Evolutionary conservation across 2,888 invertebrate genomes (phyloP).

Genomic region (Sturmia bella): DNA sequence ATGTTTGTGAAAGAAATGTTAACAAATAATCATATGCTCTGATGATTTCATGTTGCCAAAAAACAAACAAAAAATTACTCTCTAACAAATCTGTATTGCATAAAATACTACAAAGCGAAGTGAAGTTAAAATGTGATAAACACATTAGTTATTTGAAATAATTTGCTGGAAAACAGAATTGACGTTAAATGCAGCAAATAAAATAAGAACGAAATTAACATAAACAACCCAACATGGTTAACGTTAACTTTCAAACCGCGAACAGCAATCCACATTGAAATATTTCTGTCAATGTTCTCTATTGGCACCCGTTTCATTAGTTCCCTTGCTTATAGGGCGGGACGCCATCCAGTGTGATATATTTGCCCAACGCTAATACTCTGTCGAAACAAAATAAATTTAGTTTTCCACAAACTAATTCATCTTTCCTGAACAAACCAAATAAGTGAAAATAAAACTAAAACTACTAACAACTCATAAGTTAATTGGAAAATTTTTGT

Average conservation of each 20-base stretch:
- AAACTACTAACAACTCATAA: slow-evolving; percentile 56
- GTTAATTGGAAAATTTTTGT: slow-evolving; percentile 67
- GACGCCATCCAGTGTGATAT: slow-evolving; percentile 1
- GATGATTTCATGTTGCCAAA: slow-evolving; percentile 11
- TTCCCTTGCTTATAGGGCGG: background rate
- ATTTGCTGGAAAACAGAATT: background rate
- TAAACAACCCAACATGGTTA: no score
- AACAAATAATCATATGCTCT: slow-evolving; percentile 49
- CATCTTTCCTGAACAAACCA: slow-evolving; percentile 36
- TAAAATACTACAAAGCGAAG: no score
- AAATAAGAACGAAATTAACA: no score
- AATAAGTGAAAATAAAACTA: slow-evolving; percentile 36
- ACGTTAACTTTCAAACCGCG: background rate
- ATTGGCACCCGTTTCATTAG: slow-evolving; percentile 14
- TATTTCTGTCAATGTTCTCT: slow-evolving; percentile 41
- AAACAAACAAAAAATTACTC: background rate
- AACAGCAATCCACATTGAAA: slow-evolving; percentile 3
- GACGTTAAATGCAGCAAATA: no score
- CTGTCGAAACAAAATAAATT: slow-evolving; percentile 28
- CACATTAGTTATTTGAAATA: no score
- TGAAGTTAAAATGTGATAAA: no score
- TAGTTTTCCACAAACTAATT: slow-evolving; percentile 46
- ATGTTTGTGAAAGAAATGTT: slow-evolving; percentile 32
- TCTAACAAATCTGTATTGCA: background rate
- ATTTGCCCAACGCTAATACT: slow-evolving; percentile 45